phyloP scores from a whole-genome alignment of 2,888 invertebrate species.

The Quadroppia sp. region DNA sequence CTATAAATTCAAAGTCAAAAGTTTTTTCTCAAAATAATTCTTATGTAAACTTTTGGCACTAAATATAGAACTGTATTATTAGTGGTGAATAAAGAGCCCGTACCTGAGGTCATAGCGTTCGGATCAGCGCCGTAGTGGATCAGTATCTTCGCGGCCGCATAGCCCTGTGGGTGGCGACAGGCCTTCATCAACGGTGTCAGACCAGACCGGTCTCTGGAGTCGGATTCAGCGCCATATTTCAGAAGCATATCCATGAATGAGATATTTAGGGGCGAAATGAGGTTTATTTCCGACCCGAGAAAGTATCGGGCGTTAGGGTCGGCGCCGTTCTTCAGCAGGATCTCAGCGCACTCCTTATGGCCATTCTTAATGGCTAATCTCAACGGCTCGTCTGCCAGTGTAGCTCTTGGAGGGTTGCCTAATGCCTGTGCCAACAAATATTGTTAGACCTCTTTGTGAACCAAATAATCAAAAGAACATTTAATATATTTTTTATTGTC shows the following conservation, averaged over 20 bases:
- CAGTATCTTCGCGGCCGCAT: slow-evolving; percentile 69
- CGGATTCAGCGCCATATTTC: slow-evolving; percentile 79
- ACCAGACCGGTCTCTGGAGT: slow-evolving; percentile 78
- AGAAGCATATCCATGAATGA: slow-evolving; percentile 76
- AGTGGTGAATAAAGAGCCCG: slow-evolving; percentile 54
- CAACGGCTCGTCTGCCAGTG: slow-evolving; percentile 70
- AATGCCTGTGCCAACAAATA: slow-evolving; percentile 42
- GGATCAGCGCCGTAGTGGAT: slow-evolving; percentile 77
- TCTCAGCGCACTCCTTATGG: slow-evolving; percentile 62
- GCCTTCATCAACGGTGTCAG: slow-evolving; percentile 88
- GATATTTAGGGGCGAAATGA: slow-evolving; percentile 69
- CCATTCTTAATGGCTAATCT: slow-evolving; percentile 79
- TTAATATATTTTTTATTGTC: not conserved
- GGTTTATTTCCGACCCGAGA: slow-evolving; percentile 82
- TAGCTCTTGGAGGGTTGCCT: slow-evolving; percentile 48
- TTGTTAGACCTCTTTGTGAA: slow-evolving; percentile 12
- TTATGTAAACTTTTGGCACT: not conserved
- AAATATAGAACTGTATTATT: slow-evolving; percentile 59
- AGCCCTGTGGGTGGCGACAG: slow-evolving; percentile 69
- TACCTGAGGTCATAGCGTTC: slow-evolving; percentile 76
- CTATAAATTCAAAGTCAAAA: no score
- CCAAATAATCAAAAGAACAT: not conserved
- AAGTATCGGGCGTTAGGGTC: slow-evolving; percentile 88
- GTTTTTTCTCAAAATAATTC: no score
- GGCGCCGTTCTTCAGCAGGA: slow-evolving; percentile 75